Evolutionary conservation across 2,797 vertebrate genomes (phyloP), one percentile per base, ranked within the genome.

Genomic region (Momotus momota): DNA sequence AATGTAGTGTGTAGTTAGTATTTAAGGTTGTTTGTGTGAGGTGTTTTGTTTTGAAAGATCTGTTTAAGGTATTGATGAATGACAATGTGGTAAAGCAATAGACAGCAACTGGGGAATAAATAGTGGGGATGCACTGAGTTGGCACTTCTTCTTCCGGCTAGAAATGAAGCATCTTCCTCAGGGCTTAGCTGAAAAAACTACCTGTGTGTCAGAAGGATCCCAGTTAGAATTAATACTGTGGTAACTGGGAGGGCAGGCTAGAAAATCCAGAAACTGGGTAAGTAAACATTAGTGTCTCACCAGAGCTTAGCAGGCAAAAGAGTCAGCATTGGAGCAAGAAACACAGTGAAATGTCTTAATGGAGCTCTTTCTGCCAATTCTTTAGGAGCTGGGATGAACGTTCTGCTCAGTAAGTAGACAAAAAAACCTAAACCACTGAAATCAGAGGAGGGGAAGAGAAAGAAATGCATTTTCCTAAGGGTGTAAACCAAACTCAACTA

Each of bases 351-450:
- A 23, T 29, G 35, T 73, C 41, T 43, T 92, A 46, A 38, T 74
- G 33, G 54, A 81, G 16, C 26, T n/a, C 33, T 66, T 88, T 49
- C 51, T 86, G 52, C 0, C 1, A 33, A 26, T 27, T 65, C 10
- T 54, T 58, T 19, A 35, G 70, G 45, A 21, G 14, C 54, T 64
- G 12, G n/a, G 38, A 17, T 54, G 66, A 65, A 88, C 81, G 14
- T 27, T 88, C n/a, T 75, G 16, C 26, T 91, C 20, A 57, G 35
- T n/a, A 72, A 81, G 60, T 33, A 66, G 54, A 33, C 74, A 94
- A 96, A 88, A 25, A 86, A 91, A 95, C 80, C 25, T 35, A 35
- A 35, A 35, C 7, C 19, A 27, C 22, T 60, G 77, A 58, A 62
- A 88, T 41, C 12, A 5, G 40, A 31, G 52, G 25, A 58, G 27